Conservation (phyloP, 2,888 invertebrate species). For the Drosophila putrida region DNA sequence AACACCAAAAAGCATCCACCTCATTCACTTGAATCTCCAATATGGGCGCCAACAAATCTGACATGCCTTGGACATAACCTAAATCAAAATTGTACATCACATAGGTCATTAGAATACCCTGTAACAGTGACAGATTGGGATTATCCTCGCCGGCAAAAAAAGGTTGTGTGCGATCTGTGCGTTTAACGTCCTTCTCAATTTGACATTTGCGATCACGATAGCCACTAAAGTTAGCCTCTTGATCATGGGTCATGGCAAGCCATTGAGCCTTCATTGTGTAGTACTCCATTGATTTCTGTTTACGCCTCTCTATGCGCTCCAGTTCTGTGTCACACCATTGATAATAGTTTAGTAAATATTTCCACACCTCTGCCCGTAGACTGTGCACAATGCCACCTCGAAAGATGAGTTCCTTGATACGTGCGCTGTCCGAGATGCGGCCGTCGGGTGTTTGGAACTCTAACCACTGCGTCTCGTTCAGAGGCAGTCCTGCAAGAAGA, state of each 20-base stretch:
- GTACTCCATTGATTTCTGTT: slow-evolving; percentile 93
- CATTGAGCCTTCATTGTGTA: slow-evolving; percentile 98
- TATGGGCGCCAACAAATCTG: slow-evolving; percentile 97
- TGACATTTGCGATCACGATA: slow-evolving; percentile 96
- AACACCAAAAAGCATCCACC: slow-evolving; percentile 99
- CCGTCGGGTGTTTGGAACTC: slow-evolving; percentile 93
- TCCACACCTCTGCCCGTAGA: slow-evolving; percentile 95
- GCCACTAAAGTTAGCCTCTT: slow-evolving; percentile 94
- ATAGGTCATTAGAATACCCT: slow-evolving; percentile 98
- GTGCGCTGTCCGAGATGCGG: slow-evolving; percentile 91
- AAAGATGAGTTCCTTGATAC: slow-evolving; percentile 94
- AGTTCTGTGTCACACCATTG: slow-evolving; percentile 92
- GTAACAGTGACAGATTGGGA: slow-evolving; percentile 92
- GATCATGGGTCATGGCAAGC: slow-evolving; percentile 94
- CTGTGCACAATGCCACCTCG: slow-evolving; percentile 94
- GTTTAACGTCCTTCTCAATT: slow-evolving; percentile 98
- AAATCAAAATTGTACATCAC: slow-evolving; percentile 99
- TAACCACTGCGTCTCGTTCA: slow-evolving; percentile 93
- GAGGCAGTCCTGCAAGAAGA: slow-evolving; percentile 87
- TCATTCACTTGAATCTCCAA: slow-evolving; percentile 94
- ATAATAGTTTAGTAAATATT: slow-evolving; percentile 95
- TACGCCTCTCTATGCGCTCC: slow-evolving; percentile 90
- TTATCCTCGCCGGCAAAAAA: slow-evolving; percentile 98
- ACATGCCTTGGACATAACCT: slow-evolving; percentile 99
- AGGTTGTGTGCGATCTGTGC: slow-evolving; percentile 96